Conservation (phyloP, 2,888 invertebrate genomes). For the Spisula solida region DNA sequence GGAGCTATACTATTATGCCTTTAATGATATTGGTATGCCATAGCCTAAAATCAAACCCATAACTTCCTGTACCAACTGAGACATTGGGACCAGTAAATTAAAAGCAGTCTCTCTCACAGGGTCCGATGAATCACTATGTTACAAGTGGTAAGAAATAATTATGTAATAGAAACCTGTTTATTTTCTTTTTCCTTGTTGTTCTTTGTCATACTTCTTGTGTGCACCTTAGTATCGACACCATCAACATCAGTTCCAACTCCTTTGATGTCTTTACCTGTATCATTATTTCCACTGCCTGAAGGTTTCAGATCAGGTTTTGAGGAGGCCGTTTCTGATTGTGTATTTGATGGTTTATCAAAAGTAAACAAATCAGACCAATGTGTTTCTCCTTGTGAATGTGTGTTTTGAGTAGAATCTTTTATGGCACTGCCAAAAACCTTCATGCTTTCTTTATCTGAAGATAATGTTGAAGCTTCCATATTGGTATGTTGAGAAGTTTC, state of each 20-base stretch:
- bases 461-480: too few species aligned
- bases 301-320: not conserved
- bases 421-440: not conserved
- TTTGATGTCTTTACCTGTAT: not conserved
- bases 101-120: too few species aligned
- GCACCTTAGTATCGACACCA: not conserved
- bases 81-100: too few species aligned
- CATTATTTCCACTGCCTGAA: not conserved
- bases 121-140: too few species aligned
- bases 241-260: not conserved
- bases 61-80: too few species aligned
- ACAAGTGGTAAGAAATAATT: too few species aligned
- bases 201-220: constrained; percentile 7
- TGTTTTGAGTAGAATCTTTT: not conserved
- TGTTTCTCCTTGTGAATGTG: not conserved
- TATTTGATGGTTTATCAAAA: not conserved
- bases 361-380: not conserved
- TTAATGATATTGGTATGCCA: too few species aligned
- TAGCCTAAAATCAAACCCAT: too few species aligned
- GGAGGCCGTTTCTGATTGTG: too few species aligned
- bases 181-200: not conserved
- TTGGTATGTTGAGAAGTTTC: too few species aligned
- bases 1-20: too few species aligned
- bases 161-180: not conserved
- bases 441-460: not conserved